phyloP scores from a whole-genome alignment of 1,140 invertebrate genomes.

The Diachasma alloeum region DNA sequence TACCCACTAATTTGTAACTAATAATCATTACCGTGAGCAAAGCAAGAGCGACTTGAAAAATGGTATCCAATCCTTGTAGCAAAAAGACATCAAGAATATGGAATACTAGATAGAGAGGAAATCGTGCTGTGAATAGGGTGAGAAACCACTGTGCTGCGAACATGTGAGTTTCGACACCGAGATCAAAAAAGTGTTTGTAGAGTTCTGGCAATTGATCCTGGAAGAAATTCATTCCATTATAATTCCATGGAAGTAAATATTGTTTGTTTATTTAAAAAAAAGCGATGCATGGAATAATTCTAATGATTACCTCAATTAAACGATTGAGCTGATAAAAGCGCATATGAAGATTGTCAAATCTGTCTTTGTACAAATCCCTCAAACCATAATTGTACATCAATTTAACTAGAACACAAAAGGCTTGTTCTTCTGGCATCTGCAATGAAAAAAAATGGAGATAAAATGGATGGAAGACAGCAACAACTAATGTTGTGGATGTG shows the following conservation, averaged over 20 bases:
- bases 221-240: background rate
- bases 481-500: no score
- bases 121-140: constrained; percentile 97
- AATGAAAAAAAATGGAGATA: constrained; percentile 42
- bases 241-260: no score
- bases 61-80: constrained; percentile 89
- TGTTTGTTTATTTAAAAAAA: no score
- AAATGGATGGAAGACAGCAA: no score
- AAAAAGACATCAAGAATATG: constrained; percentile 97
- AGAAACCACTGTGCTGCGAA: constrained; percentile 99
- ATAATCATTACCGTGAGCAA: constrained; percentile 78
- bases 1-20: background rate
- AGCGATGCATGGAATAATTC: background rate
- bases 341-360: constrained; percentile 95
- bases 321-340: constrained; percentile 96
- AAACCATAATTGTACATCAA: constrained; percentile 98
- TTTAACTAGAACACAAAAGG: constrained; percentile 95
- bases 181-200: constrained; percentile 88
- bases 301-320: constrained; percentile 81
- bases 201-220: constrained; percentile 92
- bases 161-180: constrained; percentile 98
- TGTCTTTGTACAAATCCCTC: constrained; percentile 93
- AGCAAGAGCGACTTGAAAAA: constrained; percentile 96
- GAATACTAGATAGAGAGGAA: constrained; percentile 97
- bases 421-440: constrained; percentile 99